phyloP scores from a whole-genome alignment of 92 coral and sea anemone genomes.

The Pocillopora meandrina region DNA sequence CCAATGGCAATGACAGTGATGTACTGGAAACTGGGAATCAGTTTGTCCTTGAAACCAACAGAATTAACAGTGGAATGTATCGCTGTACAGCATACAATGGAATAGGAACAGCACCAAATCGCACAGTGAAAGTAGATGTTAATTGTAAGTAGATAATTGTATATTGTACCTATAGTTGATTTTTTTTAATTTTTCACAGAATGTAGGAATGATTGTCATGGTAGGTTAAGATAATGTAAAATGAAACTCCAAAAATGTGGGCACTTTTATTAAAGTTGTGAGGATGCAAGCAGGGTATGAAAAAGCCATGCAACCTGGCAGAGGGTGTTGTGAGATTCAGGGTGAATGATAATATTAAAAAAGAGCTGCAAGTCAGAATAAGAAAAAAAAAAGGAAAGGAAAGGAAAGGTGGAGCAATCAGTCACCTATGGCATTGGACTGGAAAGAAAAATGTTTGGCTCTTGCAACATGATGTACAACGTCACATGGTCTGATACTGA shows the following conservation, averaged over 20 bases:
- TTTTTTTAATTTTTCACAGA: background rate
- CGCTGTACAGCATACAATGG: slow-evolving; percentile 57
- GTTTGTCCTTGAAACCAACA: slow-evolving; percentile 13
- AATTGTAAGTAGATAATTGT: slow-evolving; percentile 43
- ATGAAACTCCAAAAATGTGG: too few relatives aligned
- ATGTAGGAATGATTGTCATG: too few relatives aligned
- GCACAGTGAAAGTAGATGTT: slow-evolving; percentile 41
- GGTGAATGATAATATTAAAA: too few relatives aligned
- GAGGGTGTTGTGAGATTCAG: too few relatives aligned
- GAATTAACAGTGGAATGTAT: slow-evolving; percentile 45
- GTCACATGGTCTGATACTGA: background rate
- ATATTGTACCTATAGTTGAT: background rate
- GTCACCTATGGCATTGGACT: background rate
- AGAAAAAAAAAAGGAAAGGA: too few relatives aligned
- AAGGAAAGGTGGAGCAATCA: background rate
- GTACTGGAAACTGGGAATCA: background rate
- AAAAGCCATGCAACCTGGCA: too few relatives aligned
- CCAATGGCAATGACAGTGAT: slow-evolving; percentile 7
- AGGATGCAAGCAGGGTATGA: too few relatives aligned
- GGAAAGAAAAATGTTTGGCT: background rate
- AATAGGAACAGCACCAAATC: slow-evolving; percentile 45
- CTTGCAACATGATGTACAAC: too few relatives aligned
- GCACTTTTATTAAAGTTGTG: too few relatives aligned
- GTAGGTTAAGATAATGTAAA: too few relatives aligned
- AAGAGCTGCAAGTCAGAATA: too few relatives aligned